These are phyloP conservation scores for Apoda limacodes DNA, from an alignment of 2,888 invertebrate species.

Conservation along the genomic window DNA sequence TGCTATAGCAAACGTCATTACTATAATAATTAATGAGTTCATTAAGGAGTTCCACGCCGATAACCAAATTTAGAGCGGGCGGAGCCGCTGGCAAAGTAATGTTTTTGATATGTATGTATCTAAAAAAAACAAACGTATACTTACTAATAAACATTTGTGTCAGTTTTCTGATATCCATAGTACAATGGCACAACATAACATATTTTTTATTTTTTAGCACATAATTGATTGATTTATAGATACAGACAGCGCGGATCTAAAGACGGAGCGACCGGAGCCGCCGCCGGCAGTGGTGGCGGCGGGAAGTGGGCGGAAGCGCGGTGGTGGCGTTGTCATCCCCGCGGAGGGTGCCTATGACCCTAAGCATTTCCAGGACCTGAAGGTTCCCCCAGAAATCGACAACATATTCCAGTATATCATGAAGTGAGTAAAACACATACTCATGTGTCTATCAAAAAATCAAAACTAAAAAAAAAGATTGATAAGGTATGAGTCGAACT, in stretches of 20 bases:
- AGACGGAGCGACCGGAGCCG: conserved; percentile 25
- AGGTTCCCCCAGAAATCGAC: conserved; percentile 86
- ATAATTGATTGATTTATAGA: conserved; percentile 30
- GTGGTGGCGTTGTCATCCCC: conserved; percentile 48
- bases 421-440: conserved; percentile 72
- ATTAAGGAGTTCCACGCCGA: too few species aligned
- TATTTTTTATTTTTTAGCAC: too few species aligned
- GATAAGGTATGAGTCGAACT: neutral
- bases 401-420: conserved; percentile 94
- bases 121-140: too few species aligned
- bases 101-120: too few species aligned
- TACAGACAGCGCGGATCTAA: conserved; percentile 53
- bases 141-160: too few species aligned
- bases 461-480: too few species aligned
- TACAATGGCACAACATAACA: too few species aligned
- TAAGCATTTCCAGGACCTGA: conserved; percentile 83
- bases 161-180: too few species aligned
- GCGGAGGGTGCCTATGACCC: conserved; percentile 80
- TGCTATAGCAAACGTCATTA: too few species aligned
- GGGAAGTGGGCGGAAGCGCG: conserved; percentile 39
- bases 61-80: too few species aligned
- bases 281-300: conserved; percentile 27
- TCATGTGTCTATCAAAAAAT: neutral
- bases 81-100: too few species aligned
- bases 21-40: too few species aligned